Evolutionary conservation across 1,140 invertebrate species (phyloP).

Genomic region (Trypoxylus dichotomus): DNA sequence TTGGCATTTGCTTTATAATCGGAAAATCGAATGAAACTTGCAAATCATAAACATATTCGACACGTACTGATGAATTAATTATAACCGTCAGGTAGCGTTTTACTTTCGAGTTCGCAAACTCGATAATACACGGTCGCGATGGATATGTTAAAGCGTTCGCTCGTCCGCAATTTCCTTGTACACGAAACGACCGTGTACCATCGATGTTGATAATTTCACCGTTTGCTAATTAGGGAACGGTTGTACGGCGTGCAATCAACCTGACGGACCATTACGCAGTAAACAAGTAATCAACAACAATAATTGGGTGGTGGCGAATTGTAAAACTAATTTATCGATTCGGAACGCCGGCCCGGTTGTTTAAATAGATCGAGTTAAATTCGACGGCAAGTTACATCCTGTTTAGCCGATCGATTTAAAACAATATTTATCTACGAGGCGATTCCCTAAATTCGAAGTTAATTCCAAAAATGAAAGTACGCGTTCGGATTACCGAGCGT

Average conservation of each 20-base stretch:
- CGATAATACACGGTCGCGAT: not conserved
- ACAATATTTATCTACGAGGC: slow-evolving; percentile 24
- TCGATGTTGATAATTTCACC: not conserved
- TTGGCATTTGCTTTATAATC: too few relatives aligned
- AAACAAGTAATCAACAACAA: slow-evolving; percentile 35
- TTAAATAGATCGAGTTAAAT: slow-evolving; percentile 31
- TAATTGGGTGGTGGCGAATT: slow-evolving; percentile 32
- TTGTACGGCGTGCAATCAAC: not conserved
- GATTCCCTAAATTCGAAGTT: not conserved
- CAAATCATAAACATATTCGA: too few relatives aligned
- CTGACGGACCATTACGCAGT: slow-evolving; percentile 31
- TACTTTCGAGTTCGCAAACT: not conserved
- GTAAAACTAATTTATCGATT: slow-evolving; percentile 36
- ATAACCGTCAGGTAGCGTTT: too few relatives aligned
- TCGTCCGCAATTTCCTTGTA: not conserved
- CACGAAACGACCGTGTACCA: not conserved
- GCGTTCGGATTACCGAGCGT: slow-evolving; percentile 1
- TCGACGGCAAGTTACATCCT: not conserved
- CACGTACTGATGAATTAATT: too few relatives aligned
- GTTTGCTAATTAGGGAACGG: slow-evolving; percentile 18
- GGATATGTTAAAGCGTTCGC: not conserved
- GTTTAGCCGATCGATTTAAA: slow-evolving; percentile 31
- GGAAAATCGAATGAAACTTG: too few relatives aligned
- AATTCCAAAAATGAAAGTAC: slow-evolving; percentile 24
- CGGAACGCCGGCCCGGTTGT: slow-evolving; percentile 22